Conservation (phyloP, 1,140 invertebrate genomes). For the Ephestia elutella region DNA sequence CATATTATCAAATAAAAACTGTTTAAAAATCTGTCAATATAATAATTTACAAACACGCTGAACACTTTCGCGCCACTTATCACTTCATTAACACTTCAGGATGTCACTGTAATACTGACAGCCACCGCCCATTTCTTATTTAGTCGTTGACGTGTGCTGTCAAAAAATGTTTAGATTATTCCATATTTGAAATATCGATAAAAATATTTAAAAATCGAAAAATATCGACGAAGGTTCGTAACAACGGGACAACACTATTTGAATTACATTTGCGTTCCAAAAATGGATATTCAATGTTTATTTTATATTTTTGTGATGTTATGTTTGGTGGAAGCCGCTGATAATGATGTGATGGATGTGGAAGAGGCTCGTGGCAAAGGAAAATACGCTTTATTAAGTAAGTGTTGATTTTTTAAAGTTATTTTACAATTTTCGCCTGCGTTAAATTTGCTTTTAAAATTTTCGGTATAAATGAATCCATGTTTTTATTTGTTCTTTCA, state of each 20-base stretch:
- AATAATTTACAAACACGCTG: background rate
- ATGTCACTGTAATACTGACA: background rate
- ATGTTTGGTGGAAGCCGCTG: background rate
- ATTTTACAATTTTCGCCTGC: background rate
- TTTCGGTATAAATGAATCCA: too few relatives aligned
- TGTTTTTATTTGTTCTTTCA: too few relatives aligned
- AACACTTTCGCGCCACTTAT: slow-evolving; percentile 35
- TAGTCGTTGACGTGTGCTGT: background rate
- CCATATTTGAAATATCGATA: slow-evolving; percentile 15
- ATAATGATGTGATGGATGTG: slow-evolving; percentile 21
- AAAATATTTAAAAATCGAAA: slow-evolving; percentile 12
- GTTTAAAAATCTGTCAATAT: too few relatives aligned
- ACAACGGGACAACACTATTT: slow-evolving; percentile 11
- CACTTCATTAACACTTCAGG: slow-evolving; percentile 28
- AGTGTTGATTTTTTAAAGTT: slow-evolving; percentile 29
- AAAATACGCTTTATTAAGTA: slow-evolving; percentile 56
- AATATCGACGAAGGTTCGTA: slow-evolving; percentile 9
- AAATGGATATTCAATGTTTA: background rate
- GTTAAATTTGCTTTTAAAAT: background rate
- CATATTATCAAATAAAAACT: too few relatives aligned
- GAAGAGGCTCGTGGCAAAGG: slow-evolving; percentile 45
- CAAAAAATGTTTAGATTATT: slow-evolving; percentile 7
- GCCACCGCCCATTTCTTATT: background rate
- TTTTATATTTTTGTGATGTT: slow-evolving; percentile 4
- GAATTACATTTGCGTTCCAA: slow-evolving; percentile 9